Conservation (phyloP, 2,797 vertebrate species). For the Sarcoramphus papa region DNA sequence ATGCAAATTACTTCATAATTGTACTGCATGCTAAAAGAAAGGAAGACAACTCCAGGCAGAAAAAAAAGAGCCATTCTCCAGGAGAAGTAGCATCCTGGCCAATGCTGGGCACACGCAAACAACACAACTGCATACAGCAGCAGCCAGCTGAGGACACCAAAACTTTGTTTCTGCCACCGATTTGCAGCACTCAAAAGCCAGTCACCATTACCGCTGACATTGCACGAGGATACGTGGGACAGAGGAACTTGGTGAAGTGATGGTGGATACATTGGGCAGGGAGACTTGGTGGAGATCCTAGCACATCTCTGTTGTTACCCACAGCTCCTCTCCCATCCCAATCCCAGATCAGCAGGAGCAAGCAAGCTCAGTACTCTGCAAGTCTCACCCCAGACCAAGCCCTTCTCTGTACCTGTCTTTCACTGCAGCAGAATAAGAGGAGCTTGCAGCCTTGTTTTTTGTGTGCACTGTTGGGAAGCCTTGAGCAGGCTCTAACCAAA, state of each 20-base stretch:
- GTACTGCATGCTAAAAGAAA: slow-evolving; percentile 44
- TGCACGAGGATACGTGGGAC: fast-evolving
- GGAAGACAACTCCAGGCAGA: slow-evolving; percentile 3
- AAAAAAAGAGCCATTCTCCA: background rate
- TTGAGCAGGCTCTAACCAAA: background rate
- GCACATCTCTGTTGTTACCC: background rate
- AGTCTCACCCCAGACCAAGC: background rate
- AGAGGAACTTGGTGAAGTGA: background rate
- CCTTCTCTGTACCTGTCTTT: background rate
- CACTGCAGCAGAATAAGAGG: background rate
- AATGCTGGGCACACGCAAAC: background rate
- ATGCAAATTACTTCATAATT: slow-evolving; percentile 64
- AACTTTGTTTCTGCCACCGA: background rate
- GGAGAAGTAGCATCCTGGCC: background rate
- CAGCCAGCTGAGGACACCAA: background rate
- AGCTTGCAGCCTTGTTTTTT: background rate
- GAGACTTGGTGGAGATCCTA: background rate
- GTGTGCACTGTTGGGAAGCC: background rate
- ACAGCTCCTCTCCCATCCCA: background rate
- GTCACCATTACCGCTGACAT: fast-evolving
- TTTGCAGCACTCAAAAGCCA: background rate
- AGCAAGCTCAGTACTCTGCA: background rate
- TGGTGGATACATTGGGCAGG: fast-evolving
- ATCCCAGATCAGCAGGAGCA: background rate
- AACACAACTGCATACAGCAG: fast-evolving